These are phyloP conservation scores for Lasioglossum leucozonium DNA, from an alignment of 2,888 invertebrate genomes.

Conservation along the genomic window DNA sequence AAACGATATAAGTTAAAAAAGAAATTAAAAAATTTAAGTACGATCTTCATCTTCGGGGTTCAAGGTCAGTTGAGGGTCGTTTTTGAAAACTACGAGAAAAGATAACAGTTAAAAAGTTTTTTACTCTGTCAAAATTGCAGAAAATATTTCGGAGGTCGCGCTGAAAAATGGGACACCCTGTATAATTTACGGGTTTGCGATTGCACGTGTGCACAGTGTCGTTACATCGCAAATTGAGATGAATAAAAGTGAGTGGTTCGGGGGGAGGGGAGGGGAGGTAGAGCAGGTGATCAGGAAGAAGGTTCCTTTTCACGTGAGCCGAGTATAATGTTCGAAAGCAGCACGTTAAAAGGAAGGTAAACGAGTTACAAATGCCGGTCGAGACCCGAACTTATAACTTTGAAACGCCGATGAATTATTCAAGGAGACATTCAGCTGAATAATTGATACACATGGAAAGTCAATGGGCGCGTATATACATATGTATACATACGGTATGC, in stretches of 20 bases:
- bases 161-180: no score
- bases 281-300: constrained; percentile 50
- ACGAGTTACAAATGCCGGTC: constrained; percentile 66
- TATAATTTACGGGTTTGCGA: background rate
- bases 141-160: no score
- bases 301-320: constrained; percentile 42
- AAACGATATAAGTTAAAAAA: no score
- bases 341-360: constrained; percentile 60
- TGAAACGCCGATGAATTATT: constrained; percentile 76
- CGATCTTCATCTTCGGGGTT: no score
- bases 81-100: no score
- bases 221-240: constrained; percentile 36
- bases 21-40: no score
- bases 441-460: constrained; percentile 78
- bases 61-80: no score
- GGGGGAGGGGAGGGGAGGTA: background rate
- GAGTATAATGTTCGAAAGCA: constrained; percentile 19
- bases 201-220: background rate
- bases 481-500: constrained; percentile 12
- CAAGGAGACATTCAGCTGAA: constrained; percentile 75
- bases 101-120: no score
- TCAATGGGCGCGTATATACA: constrained; percentile 53
- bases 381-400: constrained; percentile 69
- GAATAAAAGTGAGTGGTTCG: constrained; percentile 48
- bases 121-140: no score